Evolutionary conservation across 2,113 vertebrate genomes (phyloP), one percentile per base, ranked within the genome.

Genomic region (Hyla sarda): DNA sequence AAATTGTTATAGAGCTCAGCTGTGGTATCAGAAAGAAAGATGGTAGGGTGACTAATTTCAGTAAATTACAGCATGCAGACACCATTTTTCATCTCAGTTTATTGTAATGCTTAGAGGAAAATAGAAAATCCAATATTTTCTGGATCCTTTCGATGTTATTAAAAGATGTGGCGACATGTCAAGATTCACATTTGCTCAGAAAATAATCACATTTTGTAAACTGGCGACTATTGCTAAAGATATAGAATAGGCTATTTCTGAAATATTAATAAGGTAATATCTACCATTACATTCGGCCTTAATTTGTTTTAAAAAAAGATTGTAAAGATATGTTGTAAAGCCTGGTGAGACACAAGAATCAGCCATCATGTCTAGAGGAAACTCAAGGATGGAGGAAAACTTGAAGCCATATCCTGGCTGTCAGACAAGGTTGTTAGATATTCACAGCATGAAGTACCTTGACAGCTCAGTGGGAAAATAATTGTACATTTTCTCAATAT

Each of bases 401-500:
- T 90, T 81, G 90, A 91, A 92, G 92, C 91, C 91, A 91, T 91
- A 91, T 83, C 86, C 71, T 90, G 25, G 77, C 90, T 93, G 90
- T 92, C 90, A 91, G 89, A 90, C 88, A 71, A 88, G 90, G 88
- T 87, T 91, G 88, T 93, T 93, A 90, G 88, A 90, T 89, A 91
- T 91, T 93, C 91, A 89, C 88, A 90, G 91, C 89, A 88, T 92
- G 91, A 90, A 89, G 89, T 90, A 86, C 74, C 76, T 88, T 92
- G 91, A 91, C 90, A 91, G 90, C 88, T 91, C 92, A 87, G 90
- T 91, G 87, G 90, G 90, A 87, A 88, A 88, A 92, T 90, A 92
- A 92, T 89, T 90, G 85, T 90, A 89, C 91, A 87, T 90, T 90
- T 93, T 92, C 88, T 91, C 90, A 88, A 82, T 88, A 81, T 90